Evolutionary conservation across 1,140 invertebrate genomes (phyloP).

Genomic region (Aphelinus atriplicis): DNA sequence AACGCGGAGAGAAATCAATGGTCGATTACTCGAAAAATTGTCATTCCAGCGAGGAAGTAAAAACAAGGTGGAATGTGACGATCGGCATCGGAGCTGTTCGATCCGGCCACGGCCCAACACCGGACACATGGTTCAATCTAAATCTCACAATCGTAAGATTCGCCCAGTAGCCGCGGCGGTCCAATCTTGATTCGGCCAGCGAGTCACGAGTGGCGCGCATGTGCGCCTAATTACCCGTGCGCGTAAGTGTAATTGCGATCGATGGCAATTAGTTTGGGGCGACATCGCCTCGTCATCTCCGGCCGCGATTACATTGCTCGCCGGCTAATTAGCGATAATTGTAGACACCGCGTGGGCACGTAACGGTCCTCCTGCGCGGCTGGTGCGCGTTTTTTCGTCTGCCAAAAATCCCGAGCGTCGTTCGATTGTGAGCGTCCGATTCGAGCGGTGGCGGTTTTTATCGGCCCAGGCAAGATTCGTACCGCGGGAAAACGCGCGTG

Average conservation of each 20-base stretch:
- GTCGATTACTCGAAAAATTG: neutral
- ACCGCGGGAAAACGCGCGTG: no score
- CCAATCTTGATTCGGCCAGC: no score
- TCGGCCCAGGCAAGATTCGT: no score
- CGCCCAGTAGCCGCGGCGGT: no score
- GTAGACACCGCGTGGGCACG: neutral
- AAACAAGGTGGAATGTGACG: neutral
- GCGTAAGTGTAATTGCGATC: no score
- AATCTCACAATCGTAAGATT: no score
- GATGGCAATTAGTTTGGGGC: constrained; percentile 19
- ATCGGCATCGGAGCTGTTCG: constrained; percentile 6
- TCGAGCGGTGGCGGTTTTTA: neutral
- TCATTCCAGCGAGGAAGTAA: neutral
- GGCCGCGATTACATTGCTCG: neutral
- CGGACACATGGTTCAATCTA: no score
- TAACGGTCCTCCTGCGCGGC: constrained; percentile 23
- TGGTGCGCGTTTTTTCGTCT: neutral
- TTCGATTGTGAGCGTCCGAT: neutral
- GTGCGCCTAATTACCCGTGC: no score
- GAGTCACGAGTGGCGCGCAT: no score
- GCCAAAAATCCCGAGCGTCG: constrained; percentile 8
- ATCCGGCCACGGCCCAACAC: neutral
- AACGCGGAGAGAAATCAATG: neutral
- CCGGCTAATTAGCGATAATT: constrained; percentile 31
- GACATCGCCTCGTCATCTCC: constrained; percentile 16